phyloP scores from a whole-genome alignment of 1,140 invertebrate species.

The Neocloeon triangulifer region DNA sequence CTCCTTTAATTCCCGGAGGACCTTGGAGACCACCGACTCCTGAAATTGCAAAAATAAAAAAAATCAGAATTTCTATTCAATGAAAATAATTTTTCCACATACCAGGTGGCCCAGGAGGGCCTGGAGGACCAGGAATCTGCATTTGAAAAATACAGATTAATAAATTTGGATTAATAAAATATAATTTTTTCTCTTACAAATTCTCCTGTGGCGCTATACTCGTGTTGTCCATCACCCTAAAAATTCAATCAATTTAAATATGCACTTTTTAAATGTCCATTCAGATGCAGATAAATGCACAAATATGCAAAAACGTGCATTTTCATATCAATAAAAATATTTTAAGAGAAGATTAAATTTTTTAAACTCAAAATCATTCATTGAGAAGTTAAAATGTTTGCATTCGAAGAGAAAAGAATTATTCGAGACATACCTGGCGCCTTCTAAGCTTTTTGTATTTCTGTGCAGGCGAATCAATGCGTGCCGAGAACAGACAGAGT shows the following conservation, averaged over 20 bases:
- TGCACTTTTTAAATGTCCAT: no score
- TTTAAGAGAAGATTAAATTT: background rate
- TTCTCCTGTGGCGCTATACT: no score
- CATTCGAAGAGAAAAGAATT: slow-evolving; percentile 4
- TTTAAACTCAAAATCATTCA: no score
- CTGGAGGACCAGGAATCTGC: slow-evolving; percentile 51
- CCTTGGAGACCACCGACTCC: slow-evolving; percentile 52
- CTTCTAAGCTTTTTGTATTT: slow-evolving; percentile 79
- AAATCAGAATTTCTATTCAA: no score
- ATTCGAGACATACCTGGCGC: slow-evolving; percentile 47
- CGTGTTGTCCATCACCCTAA: no score
- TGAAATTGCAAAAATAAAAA: no score
- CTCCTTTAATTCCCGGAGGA: slow-evolving; percentile 72
- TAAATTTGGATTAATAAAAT: no score
- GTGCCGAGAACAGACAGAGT: slow-evolving; percentile 17
- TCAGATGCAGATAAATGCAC: slow-evolving; percentile 7
- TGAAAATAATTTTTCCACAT: no score
- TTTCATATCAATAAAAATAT: background rate
- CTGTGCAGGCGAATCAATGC: slow-evolving; percentile 28
- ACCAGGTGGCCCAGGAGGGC: slow-evolving; percentile 56
- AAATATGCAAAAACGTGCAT: no score
- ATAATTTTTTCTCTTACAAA: no score
- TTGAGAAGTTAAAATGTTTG: background rate
- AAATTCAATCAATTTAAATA: no score
- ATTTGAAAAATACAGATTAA: slow-evolving; percentile 8